Evolutionary conservation across 64 coral and sea anemone species (phyloP).

Genomic region (Porites lutea): DNA sequence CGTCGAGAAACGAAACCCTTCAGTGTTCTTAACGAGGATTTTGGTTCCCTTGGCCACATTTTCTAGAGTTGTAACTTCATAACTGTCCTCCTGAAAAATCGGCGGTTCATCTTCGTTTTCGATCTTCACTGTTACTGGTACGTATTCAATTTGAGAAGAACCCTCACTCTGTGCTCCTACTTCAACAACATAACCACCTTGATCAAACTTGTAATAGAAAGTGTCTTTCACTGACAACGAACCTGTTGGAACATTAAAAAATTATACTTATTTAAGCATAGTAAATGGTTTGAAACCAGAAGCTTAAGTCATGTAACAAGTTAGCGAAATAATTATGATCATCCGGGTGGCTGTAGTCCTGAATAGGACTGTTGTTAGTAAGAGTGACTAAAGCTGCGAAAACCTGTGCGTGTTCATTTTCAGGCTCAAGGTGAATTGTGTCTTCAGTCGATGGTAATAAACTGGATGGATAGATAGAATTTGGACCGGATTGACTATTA

Average conservation of each 20-base stretch:
- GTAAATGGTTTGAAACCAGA: too few relatives aligned
- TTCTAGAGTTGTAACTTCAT: conserved; percentile 68
- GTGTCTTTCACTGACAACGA: conserved; percentile 24
- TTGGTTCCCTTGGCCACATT: conserved; percentile 50
- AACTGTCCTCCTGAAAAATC: conserved; percentile 43
- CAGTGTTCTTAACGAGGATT: conserved; percentile 33
- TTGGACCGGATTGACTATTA: too few relatives aligned
- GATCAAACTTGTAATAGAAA: conserved; percentile 63
- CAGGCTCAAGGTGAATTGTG: too few relatives aligned
- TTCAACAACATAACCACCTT: conserved; percentile 50
- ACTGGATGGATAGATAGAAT: too few relatives aligned
- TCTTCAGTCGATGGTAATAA: too few relatives aligned
- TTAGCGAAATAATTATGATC: too few relatives aligned
- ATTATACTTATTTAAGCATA: too few relatives aligned
- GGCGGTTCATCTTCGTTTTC: conserved; percentile 66
- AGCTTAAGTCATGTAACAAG: too few relatives aligned
- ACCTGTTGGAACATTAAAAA: neutral
- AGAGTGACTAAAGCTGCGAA: too few relatives aligned
- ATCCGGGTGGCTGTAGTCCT: too few relatives aligned
- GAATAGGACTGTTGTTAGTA: too few relatives aligned
- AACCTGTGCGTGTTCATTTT: too few relatives aligned
- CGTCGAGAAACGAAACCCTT: conserved; percentile 67
- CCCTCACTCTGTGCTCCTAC: conserved; percentile 51
- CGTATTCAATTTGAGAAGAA: neutral
- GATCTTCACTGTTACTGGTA: conserved; percentile 33